These are phyloP conservation scores for Arvicola amphibius DNA, from an alignment of 2,797 vertebrate species.

Conservation along the genomic window DNA sequence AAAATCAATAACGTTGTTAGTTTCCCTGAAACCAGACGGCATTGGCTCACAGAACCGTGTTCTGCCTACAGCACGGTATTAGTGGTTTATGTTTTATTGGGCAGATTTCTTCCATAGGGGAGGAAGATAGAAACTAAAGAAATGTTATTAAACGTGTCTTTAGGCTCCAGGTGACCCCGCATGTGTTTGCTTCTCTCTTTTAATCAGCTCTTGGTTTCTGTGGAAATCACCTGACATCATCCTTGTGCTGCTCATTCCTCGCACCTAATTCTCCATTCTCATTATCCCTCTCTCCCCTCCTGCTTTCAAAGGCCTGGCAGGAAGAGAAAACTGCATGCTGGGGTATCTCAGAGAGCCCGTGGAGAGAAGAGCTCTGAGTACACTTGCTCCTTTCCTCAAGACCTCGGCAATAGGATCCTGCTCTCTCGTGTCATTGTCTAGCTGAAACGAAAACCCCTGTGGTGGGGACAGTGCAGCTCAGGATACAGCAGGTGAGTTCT, in stretches of 20 bases:
- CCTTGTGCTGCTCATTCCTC: background rate
- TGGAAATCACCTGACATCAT: background rate
- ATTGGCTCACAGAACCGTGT: slow-evolving; percentile 77
- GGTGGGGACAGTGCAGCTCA: background rate
- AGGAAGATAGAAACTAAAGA: slow-evolving; percentile 68
- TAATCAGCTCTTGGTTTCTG: background rate
- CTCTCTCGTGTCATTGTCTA: background rate
- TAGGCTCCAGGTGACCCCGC: slow-evolving; percentile 34
- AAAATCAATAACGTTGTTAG: slow-evolving; percentile 87
- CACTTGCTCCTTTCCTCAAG: rapidly evolving
- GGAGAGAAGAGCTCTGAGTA: background rate
- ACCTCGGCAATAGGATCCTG: background rate
- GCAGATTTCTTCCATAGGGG: slow-evolving; percentile 58
- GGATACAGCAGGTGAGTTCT: background rate
- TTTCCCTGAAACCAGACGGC: slow-evolving; percentile 83
- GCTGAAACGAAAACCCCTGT: background rate
- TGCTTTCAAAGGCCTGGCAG: background rate
- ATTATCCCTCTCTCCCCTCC: background rate
- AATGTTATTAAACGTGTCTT: slow-evolving; percentile 49
- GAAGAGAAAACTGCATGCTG: background rate
- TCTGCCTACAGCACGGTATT: slow-evolving; percentile 83
- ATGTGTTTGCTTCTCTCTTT: slow-evolving; percentile 52
- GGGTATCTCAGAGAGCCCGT: background rate
- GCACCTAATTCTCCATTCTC: background rate
- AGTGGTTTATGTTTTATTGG: slow-evolving; percentile 75